Base-by-base conservation (phyloP, 2,888 invertebrate species). In the Eumacrocentrus americanus region DNA sequence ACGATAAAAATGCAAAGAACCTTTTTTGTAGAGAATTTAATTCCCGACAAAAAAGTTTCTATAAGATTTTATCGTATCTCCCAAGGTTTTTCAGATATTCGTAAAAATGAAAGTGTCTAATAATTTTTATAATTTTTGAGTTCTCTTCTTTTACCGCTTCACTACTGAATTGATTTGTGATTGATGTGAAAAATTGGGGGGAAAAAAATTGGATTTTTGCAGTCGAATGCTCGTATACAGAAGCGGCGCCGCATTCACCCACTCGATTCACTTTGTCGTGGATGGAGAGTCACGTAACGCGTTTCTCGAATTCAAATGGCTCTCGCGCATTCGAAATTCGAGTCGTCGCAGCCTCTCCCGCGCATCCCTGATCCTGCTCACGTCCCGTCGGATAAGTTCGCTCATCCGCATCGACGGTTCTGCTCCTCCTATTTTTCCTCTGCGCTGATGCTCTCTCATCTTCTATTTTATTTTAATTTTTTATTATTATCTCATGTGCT, bases 301-400 rank as follows among this genome's bases (percentile, higher is more conserved):
- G 48, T 57, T 38, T 44, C 38, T 47, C 57, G 60, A 60, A 65
- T 65, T 64, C 63, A 62, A 65, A 65, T 65, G 59, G 48, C 60
- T 47, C 51, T 61, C 52, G 59, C 47, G 60, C 58, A 61, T 63
- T 60, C 60, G 44, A 61, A 61, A 61, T 64, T 64, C 61, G 60
- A 53, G 47, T 48, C 35, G 12, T 51, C 22, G 23, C 14, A 9
- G 35, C 9, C 23, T 9, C 7, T 52, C 14, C n/a, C 46, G 35
- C 54, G 42, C 54, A 62, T 62, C 60, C 52, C 16, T 48, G 44
- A 64, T 46, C 58, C 62, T 48, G 52, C 62, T 62, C 64, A 64
- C 64, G 64, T 64, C 53, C 53, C 48, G 58, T 64, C 58, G 55
- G 60, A 62, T 62, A 64, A 64, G 61, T 62, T 66, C 57, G 14